These are phyloP conservation scores for Noctua comes DNA, from an alignment of 2,888 invertebrate species.

Conservation along the genomic window DNA sequence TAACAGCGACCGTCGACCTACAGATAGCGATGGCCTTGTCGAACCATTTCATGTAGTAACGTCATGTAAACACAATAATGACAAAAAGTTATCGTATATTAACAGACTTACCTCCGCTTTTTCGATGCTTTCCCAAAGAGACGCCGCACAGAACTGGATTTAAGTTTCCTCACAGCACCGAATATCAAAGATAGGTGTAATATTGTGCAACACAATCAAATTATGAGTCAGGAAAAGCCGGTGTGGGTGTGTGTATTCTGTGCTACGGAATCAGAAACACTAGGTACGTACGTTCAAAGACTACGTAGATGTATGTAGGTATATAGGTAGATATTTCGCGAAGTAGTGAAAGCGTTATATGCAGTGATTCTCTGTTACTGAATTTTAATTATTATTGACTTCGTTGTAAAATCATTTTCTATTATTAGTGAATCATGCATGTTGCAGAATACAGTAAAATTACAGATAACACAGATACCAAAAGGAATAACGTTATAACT, in stretches of 20 bases:
- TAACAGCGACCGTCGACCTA: not conserved
- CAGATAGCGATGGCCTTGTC: not conserved
- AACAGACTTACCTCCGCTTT: constrained; percentile 14
- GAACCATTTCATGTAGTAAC: not conserved
- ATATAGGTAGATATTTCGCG: not conserved
- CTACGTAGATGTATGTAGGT: not conserved
- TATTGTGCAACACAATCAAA: constrained; percentile 22
- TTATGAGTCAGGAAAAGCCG: constrained; percentile 14
- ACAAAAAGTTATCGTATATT: not conserved
- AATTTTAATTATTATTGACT: not conserved
- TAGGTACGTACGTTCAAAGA: not conserved
- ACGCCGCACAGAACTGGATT: constrained; percentile 13
- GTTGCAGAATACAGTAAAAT: not conserved
- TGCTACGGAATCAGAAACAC: not conserved
- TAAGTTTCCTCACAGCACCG: not conserved
- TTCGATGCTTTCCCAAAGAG: constrained; percentile 13
- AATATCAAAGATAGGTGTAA: not conserved
- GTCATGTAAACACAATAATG: not conserved
- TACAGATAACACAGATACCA: not conserved
- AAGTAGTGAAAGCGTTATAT: not conserved
- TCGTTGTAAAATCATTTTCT: not conserved
- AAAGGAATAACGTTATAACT: constrained; percentile 3
- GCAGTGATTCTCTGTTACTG: not conserved
- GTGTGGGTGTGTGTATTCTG: not conserved
- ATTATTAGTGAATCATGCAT: not conserved